phyloP scores from a whole-genome alignment of 2,888 invertebrate species.

The Hirtodrosophila alboralis region DNA sequence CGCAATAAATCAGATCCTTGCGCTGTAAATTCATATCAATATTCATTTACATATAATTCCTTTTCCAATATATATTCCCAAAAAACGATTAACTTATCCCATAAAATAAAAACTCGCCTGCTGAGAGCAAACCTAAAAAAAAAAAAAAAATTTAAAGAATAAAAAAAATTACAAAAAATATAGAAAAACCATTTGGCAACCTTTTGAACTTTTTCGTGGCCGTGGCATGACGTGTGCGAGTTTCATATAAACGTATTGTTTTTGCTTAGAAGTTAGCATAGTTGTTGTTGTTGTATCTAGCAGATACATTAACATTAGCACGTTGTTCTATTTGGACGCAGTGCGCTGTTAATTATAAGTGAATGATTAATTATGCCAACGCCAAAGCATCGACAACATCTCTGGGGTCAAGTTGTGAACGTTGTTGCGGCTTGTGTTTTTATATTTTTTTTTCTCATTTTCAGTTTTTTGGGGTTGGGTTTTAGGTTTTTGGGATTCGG shows the following conservation, averaged over 20 bases:
- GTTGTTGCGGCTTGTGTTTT: conserved; percentile 49
- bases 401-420: conserved; percentile 46
- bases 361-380: conserved; percentile 75
- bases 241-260: conserved; percentile 32
- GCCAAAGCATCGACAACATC: conserved; percentile 56
- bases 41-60: no score
- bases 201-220: conserved; percentile 52
- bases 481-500: conserved; percentile 11
- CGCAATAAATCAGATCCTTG: no score
- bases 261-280: conserved; percentile 4
- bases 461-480: conserved; percentile 5
- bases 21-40: no score
- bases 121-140: conserved; percentile 30
- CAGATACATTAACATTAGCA: conserved; percentile 70
- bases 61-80: background rate
- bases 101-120: conserved; percentile 38
- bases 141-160: conserved; percentile 5
- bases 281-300: conserved; percentile 48
- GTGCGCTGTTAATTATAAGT: conserved; percentile 74
- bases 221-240: conserved; percentile 41
- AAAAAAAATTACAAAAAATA: no score
- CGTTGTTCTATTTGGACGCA: conserved; percentile 72
- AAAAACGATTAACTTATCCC: conserved; percentile 21
- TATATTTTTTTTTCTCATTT: background rate
- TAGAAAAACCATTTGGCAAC: conserved; percentile 69